Evolutionary conservation across 2,888 invertebrate genomes (phyloP).

Genomic region (Eumacrocentrus americanus): DNA sequence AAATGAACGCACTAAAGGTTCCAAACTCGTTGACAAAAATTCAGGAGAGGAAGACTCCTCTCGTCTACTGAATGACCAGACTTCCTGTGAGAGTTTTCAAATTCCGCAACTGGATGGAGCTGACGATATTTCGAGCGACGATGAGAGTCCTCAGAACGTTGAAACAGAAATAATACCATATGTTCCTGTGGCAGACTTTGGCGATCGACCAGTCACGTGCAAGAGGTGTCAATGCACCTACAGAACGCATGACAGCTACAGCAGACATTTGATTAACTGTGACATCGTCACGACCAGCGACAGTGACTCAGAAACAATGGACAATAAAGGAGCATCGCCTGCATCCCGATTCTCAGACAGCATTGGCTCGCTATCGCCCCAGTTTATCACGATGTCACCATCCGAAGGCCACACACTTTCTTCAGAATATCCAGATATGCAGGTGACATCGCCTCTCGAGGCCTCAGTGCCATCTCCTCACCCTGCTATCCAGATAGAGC

Average conservation of each 20-base stretch:
- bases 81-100: slow-evolving; percentile 37
- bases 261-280: slow-evolving; percentile 78
- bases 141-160: slow-evolving; percentile 46
- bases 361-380: slow-evolving; percentile 48
- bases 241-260: slow-evolving; percentile 80
- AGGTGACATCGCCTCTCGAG: slow-evolving; percentile 54
- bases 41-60: neutral
- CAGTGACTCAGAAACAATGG: slow-evolving; percentile 76
- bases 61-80: slow-evolving; percentile 31
- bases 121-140: slow-evolving; percentile 68
- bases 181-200: slow-evolving; percentile 60
- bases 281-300: slow-evolving; percentile 82
- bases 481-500: slow-evolving; percentile 54
- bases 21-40: neutral
- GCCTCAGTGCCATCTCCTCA: slow-evolving; percentile 56
- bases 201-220: slow-evolving; percentile 82
- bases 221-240: slow-evolving; percentile 87
- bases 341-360: slow-evolving; percentile 52
- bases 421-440: slow-evolving; percentile 54
- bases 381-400: slow-evolving; percentile 53
- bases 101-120: slow-evolving; percentile 75
- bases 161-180: slow-evolving; percentile 35
- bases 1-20: neutral
- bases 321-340: slow-evolving; percentile 52
- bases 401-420: slow-evolving; percentile 54